A percentile compares a stretch with the other conserved stretches of the same genome.
phyloP scores from a whole-genome alignment of 1,140 invertebrate species.

The Drosophila fuyamai region DNA sequence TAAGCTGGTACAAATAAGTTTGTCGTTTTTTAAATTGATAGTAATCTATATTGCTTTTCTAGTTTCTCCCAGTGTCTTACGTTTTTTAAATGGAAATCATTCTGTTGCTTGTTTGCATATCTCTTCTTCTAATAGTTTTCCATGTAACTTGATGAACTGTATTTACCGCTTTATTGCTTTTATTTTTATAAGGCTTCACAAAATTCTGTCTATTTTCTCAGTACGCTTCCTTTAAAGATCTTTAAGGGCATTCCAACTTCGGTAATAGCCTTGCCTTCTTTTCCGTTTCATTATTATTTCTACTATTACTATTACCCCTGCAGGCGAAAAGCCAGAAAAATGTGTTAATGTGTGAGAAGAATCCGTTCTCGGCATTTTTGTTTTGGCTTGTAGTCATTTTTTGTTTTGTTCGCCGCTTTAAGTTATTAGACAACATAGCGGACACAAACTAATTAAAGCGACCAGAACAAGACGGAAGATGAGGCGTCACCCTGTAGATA shows the following conservation, averaged over 20 bases:
- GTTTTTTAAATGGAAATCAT: too few species aligned
- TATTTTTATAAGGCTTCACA: too few species aligned
- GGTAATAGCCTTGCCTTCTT: background rate
- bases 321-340: conserved; percentile 56
- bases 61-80: too few species aligned
- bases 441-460: conserved; percentile 77
- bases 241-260: background rate
- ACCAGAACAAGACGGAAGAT: conserved; percentile 37
- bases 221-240: background rate
- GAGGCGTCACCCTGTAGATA: conserved; percentile 31
- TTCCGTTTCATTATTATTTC: background rate
- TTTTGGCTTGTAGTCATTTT: conserved; percentile 33
- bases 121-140: too few species aligned
- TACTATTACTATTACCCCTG: conserved; percentile 27
- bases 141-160: too few species aligned
- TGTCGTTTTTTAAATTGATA: too few species aligned
- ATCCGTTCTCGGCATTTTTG: conserved; percentile 39
- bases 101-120: too few species aligned
- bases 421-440: conserved; percentile 62
- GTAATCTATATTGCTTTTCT: too few species aligned
- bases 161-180: too few species aligned
- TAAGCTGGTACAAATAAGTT: too few species aligned
- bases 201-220: background rate
- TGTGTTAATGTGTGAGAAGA: conserved; percentile 82
- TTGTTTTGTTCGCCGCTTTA: conserved; percentile 40